Evolutionary conservation across 2,113 vertebrate species (phyloP), one percentile per base, ranked within the genome.

Genomic region (Willisornis vidua): DNA sequence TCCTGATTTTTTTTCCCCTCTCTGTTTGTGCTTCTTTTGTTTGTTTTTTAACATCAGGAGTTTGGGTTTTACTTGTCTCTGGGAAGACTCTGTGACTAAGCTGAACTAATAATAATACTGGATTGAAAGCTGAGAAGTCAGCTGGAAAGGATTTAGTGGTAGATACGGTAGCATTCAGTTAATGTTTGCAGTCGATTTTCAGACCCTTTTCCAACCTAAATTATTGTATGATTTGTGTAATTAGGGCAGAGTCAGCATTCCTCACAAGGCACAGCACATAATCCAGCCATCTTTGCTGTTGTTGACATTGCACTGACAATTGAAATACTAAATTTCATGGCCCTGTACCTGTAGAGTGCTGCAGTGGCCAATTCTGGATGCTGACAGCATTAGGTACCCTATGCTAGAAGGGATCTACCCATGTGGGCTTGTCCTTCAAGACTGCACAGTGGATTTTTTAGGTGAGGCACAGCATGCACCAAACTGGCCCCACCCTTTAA

Each of bases 71-170:
- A 20, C 45, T 94, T 94, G 18, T 85, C 28, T 19, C 61, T 85
- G 61, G 61, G 66, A 92, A 96, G 23, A 49, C 52, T 71, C 57
- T 72, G 39, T 95, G 85, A 71, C 88, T 88, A 71, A 86, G 73
- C n/a, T 94, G 79, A 92, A 81, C 81, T 83, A 91, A 83, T 45
- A 79, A 82, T 23, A 83, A 54, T 35, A 19, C 12, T 49, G 52
- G 46, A 78, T n/a, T 33, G 59, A 90, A 84, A 81, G 19, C 45
- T 88, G 68, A 90, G 59, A 89, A 77, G 63, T 48, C 28, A 76
- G 61, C 43, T 49, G 26, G 39, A 80, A 83, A 33, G 18, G 16
- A 54, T 62, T 70, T 81, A 57, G 16, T 46, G 12, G 6, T 61
- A 43, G n/a, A 62, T 43, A 9, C 16, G 10, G 15, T 29, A 86